Evolutionary conservation across 2,797 vertebrate genomes (phyloP), one percentile per base, ranked within the genome.

Genomic region (Lepilemur septentrionalis): DNA sequence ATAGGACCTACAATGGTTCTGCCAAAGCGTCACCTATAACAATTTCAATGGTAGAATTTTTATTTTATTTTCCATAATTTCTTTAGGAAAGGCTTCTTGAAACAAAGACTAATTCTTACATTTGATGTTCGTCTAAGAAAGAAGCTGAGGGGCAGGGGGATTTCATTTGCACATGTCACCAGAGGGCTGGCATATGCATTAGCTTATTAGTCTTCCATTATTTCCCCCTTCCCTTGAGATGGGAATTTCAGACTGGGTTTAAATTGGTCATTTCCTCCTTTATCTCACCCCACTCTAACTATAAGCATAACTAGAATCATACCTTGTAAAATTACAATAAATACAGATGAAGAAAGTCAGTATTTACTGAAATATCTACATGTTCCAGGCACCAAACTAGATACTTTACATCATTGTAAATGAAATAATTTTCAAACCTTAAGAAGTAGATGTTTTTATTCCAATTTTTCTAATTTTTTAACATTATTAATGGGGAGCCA

Each of bases 341-440:
- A 82, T 48, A 61, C 67, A 84, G 5, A 48, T 43, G 20, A 86
- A 46, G 3, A 6, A 4, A 57, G 48, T 80, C 15, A 78, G 25
- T 78, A 59, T 81, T 84, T 73, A 48, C 23, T 83, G 38, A 75
- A 59, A 52, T 50, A 90, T 5, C 4, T 11, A 41, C 52, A 35
- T 55, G 61, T 88, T 11, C 72, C 87, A 80, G n/a, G 32, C 4
- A 69, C 25, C 75, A 15, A 32, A 22, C 15, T 50, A 43, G n/a
- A 18, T 63, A 73, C n/a, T 67, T 95, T 88, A 35, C 30, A 93
- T 67, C 18, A 67, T 76, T 75, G 38, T 85, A 93, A 95, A 52
- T 67, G 10, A 90, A 93, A n/a, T 86, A 46, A 72, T 86, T 86
- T 79, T 91, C 55, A 93, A 75, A 5, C 32, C 38, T 46, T 75